Conservation (phyloP, 2,113 vertebrate genomes). For the Crocuta crocuta region DNA sequence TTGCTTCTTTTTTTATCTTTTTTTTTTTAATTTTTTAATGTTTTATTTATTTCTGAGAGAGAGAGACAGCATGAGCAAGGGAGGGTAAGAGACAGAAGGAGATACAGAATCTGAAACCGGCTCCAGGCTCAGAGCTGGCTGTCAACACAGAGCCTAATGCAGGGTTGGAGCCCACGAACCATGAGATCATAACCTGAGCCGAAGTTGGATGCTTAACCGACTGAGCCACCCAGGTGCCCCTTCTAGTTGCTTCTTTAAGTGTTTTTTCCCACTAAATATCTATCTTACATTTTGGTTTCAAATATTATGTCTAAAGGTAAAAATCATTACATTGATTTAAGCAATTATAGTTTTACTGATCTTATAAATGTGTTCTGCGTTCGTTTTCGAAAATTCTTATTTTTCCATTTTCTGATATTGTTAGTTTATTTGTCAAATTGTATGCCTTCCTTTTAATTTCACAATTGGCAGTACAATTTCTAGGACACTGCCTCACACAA, state of each 20-base stretch:
- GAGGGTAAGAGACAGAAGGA: no score
- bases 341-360: background rate
- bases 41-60: no score
- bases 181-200: no score
- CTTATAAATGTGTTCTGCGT: background rate
- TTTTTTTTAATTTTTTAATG: no score
- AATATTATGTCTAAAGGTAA: background rate
- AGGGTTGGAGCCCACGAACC: no score
- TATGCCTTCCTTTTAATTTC: background rate
- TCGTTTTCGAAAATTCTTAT: background rate
- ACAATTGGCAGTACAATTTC: background rate
- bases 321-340: background rate
- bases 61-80: no score
- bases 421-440: background rate
- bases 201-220: no score
- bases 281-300: background rate
- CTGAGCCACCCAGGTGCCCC: no score
- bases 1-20: background rate
- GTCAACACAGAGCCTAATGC: no score
- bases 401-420: background rate
- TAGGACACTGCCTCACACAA: background rate
- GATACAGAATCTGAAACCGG: no score
- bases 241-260: background rate
- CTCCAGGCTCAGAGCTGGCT: no score
- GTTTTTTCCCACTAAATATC: background rate